Conservation (phyloP, 2,888 invertebrate genomes). For the Salticus scenicus region DNA sequence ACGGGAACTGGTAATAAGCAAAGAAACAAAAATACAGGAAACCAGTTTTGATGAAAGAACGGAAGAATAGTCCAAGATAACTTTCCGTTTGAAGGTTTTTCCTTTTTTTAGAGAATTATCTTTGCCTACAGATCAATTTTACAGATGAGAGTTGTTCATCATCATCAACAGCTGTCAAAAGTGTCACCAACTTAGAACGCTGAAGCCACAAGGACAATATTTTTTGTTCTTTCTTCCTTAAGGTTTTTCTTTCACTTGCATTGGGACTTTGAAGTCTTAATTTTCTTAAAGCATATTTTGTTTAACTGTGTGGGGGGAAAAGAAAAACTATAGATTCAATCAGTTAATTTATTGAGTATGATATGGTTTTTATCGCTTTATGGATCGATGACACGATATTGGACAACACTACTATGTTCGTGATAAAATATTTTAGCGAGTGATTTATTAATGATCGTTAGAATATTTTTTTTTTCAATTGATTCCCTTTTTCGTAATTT, state of each 20-base stretch:
- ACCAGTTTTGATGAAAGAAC: conserved; percentile 64
- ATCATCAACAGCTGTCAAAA: conserved; percentile 67
- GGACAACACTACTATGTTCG: neutral
- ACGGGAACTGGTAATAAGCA: conserved; percentile 35
- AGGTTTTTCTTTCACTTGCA: conserved; percentile 41
- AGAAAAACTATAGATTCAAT: conserved; percentile 39
- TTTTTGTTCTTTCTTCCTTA: conserved; percentile 40
- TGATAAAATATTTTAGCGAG: too few species aligned
- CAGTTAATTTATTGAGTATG: conserved; percentile 19
- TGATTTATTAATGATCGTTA: too few species aligned
- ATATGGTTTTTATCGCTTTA: neutral
- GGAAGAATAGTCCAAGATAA: conserved; percentile 53
- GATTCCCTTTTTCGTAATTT: too few species aligned
- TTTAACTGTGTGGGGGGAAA: conserved; percentile 24
- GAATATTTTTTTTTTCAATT: too few species aligned
- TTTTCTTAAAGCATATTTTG: conserved; percentile 62
- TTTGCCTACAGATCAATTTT: conserved; percentile 65
- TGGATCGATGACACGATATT: neutral
- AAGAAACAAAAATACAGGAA: conserved; percentile 42
- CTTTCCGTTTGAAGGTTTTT: conserved; percentile 41
- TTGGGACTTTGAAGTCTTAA: conserved; percentile 54
- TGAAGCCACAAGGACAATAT: conserved; percentile 65
- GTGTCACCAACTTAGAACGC: conserved; percentile 62
- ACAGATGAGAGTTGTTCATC: conserved; percentile 67
- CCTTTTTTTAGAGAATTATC: conserved; percentile 64